These are phyloP conservation scores for Bettongia penicillata DNA, from an alignment of 2,113 vertebrate species.

Conservation along the genomic window DNA sequence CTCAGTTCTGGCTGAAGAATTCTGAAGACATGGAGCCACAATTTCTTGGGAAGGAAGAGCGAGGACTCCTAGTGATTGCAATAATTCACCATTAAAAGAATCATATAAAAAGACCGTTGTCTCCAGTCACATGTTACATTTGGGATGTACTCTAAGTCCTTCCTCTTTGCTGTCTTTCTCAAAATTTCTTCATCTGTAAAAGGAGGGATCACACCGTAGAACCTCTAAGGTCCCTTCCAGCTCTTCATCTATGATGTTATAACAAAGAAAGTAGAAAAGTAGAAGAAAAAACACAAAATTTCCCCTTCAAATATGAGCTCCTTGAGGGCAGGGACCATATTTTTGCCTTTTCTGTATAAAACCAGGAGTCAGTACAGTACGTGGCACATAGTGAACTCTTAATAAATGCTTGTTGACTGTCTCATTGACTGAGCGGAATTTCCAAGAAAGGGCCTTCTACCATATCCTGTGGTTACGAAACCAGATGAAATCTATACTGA, in stretches of 20 bases:
- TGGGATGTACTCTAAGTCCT: background rate
- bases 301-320: background rate
- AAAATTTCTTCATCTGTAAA: background rate
- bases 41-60: background rate
- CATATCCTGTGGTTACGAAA: background rate
- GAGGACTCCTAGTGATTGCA: background rate
- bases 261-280: background rate
- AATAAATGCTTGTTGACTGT: background rate
- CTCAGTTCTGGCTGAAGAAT: background rate
- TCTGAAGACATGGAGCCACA: background rate
- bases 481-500: background rate
- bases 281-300: background rate
- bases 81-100: background rate
- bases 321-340: background rate
- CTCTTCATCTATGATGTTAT: background rate
- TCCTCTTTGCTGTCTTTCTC: background rate
- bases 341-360: background rate
- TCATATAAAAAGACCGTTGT: background rate
- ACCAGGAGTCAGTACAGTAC: background rate
- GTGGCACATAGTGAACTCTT: background rate
- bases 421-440: background rate
- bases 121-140: background rate
- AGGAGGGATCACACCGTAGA: background rate
- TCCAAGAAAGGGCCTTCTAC: background rate
- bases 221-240: background rate